Evolutionary conservation across 1,140 invertebrate genomes (phyloP), one percentile per base, ranked within the genome.

Genomic region (Vanessa tameamea): DNA sequence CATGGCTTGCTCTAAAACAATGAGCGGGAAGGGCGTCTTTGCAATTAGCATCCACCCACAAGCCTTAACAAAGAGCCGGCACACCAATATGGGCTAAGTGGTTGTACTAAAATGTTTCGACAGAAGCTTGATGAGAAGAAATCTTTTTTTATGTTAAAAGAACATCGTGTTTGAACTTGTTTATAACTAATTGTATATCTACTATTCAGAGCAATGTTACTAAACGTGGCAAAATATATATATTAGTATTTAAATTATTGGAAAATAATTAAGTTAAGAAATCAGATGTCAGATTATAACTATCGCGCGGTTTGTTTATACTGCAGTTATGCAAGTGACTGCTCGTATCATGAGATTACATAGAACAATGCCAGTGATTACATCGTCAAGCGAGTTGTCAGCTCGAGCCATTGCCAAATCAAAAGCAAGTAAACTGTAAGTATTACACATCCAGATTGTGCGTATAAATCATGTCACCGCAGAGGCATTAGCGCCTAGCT

Each of bases 1-100:
- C 89, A 92, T 92, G 85, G 88, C 76, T 82, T 90, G 84, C 90
- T 90, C 89, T 90, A 91, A 92, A 91, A 92, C 90, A 91, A 92
- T 92, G 87, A 91, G 89, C 90, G 87, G 88, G 84, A 87, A 90
- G 88, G 89, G 90, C 85, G 85, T 90, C 88, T 91, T 80, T 80
- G 76, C 83, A 92, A 92, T 92, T 92, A 92, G 85, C 88, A 84
- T 85, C 89, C 87, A 86, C 90, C 90, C 83, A 91, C 87, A 83
- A 80, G 66, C 78, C 78, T 75, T 82, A 57, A 82, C 85, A 83
- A 86, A 82, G 82, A 79, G 82, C 86, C 89, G 87, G 82, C 85
- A 63, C 71, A 73, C 78, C 75, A 67, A 75, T 72, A 69, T 78
- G 64, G 75, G 79, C 85, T 90, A 90, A 91, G 89, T 90, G 87